Percentiles rank a stretch among this genome's conserved stretches.
phyloP scores from a whole-genome alignment of 2,888 invertebrate species.

The Philereme vetulata region DNA sequence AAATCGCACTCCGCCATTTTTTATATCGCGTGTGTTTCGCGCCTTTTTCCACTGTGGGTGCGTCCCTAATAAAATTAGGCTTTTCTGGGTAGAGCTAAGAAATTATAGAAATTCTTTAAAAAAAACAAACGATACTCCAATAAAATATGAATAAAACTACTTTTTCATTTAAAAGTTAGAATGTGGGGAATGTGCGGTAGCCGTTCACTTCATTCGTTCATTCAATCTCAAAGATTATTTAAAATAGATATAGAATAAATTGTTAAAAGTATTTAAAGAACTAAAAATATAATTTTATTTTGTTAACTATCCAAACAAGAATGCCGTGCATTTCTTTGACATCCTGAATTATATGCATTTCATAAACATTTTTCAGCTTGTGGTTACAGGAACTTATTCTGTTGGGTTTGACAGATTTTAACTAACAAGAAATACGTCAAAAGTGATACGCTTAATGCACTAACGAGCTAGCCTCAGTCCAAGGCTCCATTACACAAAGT shows the following conservation, averaged over 20 bases:
- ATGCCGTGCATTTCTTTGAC: too few relatives aligned
- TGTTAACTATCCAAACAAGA: too few relatives aligned
- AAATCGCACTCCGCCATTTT: conserved; percentile 81
- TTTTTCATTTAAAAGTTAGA: too few relatives aligned
- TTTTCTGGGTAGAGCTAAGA: conserved; percentile 58
- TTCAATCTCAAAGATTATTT: too few relatives aligned
- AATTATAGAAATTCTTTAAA: conserved; percentile 45
- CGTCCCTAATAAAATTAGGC: conserved; percentile 83
- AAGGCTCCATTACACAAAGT: conserved; percentile 46
- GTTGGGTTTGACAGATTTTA: conserved; percentile 20
- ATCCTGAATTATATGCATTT: too few relatives aligned
- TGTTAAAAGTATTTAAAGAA: too few relatives aligned
- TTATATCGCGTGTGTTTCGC: conserved; percentile 84
- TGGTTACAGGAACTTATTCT: not conserved
- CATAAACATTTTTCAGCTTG: too few relatives aligned
- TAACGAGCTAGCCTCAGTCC: conserved; percentile 28
- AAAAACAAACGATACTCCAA: not conserved
- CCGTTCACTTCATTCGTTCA: too few relatives aligned
- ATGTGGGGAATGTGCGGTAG: too few relatives aligned
- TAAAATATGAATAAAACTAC: too few relatives aligned
- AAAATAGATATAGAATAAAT: too few relatives aligned
- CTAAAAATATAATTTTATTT: too few relatives aligned
- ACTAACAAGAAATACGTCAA: conserved; percentile 26
- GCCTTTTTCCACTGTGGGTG: conserved; percentile 82
- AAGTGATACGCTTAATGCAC: conserved; percentile 28